Percentiles rank a stretch among this genome's conserved stretches.
These are phyloP conservation scores for Esperia sulphurella DNA, from an alignment of 2,888 invertebrate genomes.

Conservation along the genomic window DNA sequence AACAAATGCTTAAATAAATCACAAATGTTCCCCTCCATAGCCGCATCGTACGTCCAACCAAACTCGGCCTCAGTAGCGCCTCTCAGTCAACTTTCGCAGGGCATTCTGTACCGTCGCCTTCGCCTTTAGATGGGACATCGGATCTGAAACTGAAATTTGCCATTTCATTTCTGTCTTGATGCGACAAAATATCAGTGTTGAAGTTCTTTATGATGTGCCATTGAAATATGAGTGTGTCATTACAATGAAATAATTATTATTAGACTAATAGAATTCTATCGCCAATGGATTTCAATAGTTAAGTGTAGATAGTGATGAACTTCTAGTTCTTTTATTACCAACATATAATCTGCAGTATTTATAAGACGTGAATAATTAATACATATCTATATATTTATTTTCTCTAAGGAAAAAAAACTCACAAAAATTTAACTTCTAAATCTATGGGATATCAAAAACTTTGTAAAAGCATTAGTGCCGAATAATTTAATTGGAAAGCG, in stretches of 20 bases:
- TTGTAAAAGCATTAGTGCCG: constrained; percentile 70
- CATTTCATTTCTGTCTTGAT: background rate
- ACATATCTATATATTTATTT: constrained; percentile 38
- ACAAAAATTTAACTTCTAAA: no score
- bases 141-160: constrained; percentile 56
- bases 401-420: no score
- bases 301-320: constrained; percentile 14
- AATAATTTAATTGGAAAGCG: constrained; percentile 69
- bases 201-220: constrained; percentile 23
- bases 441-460: constrained; percentile 46
- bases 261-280: constrained; percentile 18
- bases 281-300: constrained; percentile 23
- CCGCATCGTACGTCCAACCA: no score
- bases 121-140: constrained; percentile 75
- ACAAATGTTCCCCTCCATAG: constrained; percentile 39
- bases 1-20: constrained; percentile 62
- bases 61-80: constrained; percentile 60
- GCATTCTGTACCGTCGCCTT: constrained; percentile 78
- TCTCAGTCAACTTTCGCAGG: constrained; percentile 76
- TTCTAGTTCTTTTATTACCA: background rate
- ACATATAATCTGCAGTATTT: constrained; percentile 9
- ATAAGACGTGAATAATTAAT: constrained; percentile 2
- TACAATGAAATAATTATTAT: constrained; percentile 22
- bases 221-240: constrained; percentile 13
- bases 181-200: background rate